Percentiles rank a stretch among this genome's conserved stretches.
phyloP scores from a whole-genome alignment of 2,888 invertebrate genomes.

The Napeogenes sylphis region DNA sequence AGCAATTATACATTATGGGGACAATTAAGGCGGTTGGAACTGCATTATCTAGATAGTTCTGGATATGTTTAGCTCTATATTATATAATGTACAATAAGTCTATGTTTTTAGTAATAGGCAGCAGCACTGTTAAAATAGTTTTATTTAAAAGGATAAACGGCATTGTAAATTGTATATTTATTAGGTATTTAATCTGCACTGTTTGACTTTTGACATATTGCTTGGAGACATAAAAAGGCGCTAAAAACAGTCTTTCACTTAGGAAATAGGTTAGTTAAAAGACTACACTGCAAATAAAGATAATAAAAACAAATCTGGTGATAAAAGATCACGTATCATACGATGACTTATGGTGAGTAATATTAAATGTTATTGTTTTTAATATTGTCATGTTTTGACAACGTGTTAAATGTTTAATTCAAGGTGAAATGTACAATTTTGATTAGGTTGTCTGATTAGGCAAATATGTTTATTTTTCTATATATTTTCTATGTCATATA shows the following conservation, averaged over 20 bases:
- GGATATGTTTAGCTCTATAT: slow-evolving; percentile 11
- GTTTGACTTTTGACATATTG: background rate
- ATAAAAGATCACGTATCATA: background rate
- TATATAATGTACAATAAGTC: background rate
- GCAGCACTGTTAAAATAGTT: too few species aligned
- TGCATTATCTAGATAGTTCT: slow-evolving; percentile 11
- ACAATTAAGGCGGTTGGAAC: slow-evolving; percentile 13
- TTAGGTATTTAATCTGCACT: too few species aligned
- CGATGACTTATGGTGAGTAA: background rate
- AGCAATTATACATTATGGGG: slow-evolving; percentile 16
- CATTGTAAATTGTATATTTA: too few species aligned
- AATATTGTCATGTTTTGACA: background rate
- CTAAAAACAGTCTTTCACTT: background rate
- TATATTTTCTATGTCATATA: too few species aligned
- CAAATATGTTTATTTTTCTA: background rate
- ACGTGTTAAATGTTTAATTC: background rate
- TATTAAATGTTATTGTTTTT: slow-evolving; percentile 1
- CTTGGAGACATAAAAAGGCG: background rate
- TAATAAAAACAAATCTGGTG: background rate
- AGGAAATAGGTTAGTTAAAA: too few species aligned
- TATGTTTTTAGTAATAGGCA: slow-evolving; percentile 1
- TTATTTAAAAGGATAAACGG: too few species aligned
- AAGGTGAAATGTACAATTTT: background rate
- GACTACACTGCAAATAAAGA: background rate
- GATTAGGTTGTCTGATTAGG: background rate